A percentile compares a stretch with the other conserved stretches of the same genome.
These are phyloP conservation scores for Mimas tiliae DNA, from an alignment of 2,888 invertebrate genomes.

Conservation along the genomic window DNA sequence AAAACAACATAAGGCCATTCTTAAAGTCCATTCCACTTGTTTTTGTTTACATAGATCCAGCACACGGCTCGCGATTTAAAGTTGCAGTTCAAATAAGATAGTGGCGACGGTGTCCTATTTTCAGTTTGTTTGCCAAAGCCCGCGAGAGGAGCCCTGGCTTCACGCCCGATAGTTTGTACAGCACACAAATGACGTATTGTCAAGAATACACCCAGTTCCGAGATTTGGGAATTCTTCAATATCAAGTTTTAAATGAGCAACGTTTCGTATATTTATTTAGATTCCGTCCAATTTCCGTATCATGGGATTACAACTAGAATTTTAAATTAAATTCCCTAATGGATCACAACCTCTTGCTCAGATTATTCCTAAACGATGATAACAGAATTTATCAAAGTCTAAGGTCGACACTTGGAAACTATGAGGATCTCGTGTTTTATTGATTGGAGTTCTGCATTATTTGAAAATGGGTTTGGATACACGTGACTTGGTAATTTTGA, in stretches of 20 bases:
- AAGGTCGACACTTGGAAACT: too few relatives aligned
- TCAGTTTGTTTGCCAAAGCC: constrained; percentile 15
- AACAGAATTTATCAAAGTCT: too few relatives aligned
- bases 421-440: too few relatives aligned
- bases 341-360: too few relatives aligned
- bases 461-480: too few relatives aligned
- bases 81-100: constrained; percentile 17
- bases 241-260: background rate
- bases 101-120: constrained; percentile 8
- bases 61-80: constrained; percentile 1
- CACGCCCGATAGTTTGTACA: background rate
- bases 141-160: background rate
- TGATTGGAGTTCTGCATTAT: too few relatives aligned
- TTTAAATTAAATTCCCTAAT: too few relatives aligned
- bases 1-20: background rate
- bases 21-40: constrained; percentile 11
- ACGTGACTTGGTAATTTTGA: too few relatives aligned
- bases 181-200: background rate
- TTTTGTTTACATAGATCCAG: constrained; percentile 20
- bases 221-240: background rate
- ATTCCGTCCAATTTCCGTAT: too few relatives aligned
- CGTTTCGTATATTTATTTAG: background rate
- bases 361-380: background rate
- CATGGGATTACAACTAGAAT: too few relatives aligned
- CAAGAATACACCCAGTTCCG: background rate